A percentile compares a stretch with the other conserved stretches of the same genome.
Conservation (phyloP, 2,113 vertebrate species). For the Urocitellus parryii region DNA sequence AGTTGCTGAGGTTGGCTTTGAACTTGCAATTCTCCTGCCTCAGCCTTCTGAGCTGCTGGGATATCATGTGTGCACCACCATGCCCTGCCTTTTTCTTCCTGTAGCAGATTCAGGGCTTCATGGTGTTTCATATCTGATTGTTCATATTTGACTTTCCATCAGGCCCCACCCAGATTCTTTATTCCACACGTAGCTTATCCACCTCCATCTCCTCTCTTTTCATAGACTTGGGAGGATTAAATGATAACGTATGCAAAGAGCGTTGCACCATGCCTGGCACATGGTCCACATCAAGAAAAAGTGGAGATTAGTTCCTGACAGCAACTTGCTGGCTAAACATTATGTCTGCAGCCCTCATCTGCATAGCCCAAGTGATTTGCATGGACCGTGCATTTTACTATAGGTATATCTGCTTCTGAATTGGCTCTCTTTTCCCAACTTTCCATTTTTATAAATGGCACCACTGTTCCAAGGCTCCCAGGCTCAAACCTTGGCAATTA, state of each 20-base stretch:
- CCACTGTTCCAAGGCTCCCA: slow-evolving; percentile 36
- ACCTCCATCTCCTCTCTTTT: too few relatives aligned
- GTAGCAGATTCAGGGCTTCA: not conserved
- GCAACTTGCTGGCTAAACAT: slow-evolving; percentile 43
- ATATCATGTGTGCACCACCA: too few relatives aligned
- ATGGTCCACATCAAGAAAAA: slow-evolving; percentile 46
- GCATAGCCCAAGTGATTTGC: slow-evolving; percentile 68
- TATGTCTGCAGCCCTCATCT: slow-evolving; percentile 48
- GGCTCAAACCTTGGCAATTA: slow-evolving; percentile 65
- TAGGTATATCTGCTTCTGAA: slow-evolving; percentile 68
- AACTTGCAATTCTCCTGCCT: too few relatives aligned
- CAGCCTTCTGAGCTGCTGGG: too few relatives aligned
- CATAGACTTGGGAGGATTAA: slow-evolving; percentile 34
- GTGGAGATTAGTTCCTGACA: slow-evolving; percentile 53
- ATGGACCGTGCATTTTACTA: slow-evolving; percentile 67
- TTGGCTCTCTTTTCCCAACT: slow-evolving; percentile 43
- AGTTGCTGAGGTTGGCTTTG: too few relatives aligned
- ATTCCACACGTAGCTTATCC: not conserved
- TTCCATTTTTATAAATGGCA: slow-evolving; percentile 74
- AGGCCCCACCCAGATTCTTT: not conserved
- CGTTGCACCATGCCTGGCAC: slow-evolving; percentile 11
- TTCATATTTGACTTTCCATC: not conserved
- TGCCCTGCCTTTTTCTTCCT: not conserved
- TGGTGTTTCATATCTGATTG: not conserved
- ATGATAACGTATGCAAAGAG: slow-evolving; percentile 27